Conservation (phyloP, 1,140 invertebrate genomes). For the Drosophila obscura region DNA sequence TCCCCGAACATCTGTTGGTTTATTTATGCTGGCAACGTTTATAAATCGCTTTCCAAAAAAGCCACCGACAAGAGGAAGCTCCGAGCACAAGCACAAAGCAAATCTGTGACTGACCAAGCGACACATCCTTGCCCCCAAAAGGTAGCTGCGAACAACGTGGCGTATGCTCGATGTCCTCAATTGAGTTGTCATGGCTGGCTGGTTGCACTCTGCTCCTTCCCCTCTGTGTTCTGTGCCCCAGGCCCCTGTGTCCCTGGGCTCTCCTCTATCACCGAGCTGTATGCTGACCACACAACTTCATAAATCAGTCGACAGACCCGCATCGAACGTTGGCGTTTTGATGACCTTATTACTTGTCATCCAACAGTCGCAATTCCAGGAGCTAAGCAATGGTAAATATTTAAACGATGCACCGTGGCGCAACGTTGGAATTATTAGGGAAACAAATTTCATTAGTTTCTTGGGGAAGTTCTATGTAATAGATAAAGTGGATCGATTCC, state of each 20-base stretch:
- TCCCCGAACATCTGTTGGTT: constrained; percentile 65
- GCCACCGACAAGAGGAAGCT: constrained; percentile 19
- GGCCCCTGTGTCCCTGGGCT: background rate
- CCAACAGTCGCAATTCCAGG: constrained; percentile 19
- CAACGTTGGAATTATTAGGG: too few species aligned
- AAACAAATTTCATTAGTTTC: too few species aligned
- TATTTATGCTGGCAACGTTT: constrained; percentile 82
- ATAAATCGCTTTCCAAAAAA: constrained; percentile 72
- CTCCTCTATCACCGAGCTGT: background rate
- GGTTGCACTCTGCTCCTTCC: constrained; percentile 10
- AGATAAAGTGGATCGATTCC: background rate
- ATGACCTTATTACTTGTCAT: constrained; percentile 75
- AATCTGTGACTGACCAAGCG: constrained; percentile 56
- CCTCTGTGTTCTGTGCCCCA: background rate
- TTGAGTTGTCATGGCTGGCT: constrained; percentile 66
- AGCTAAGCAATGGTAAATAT: constrained; percentile 63
- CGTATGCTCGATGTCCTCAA: constrained; percentile 74
- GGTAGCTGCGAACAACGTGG: constrained; percentile 56
- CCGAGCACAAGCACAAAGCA: constrained; percentile 20
- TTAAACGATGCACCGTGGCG: constrained; percentile 50
- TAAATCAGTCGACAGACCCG: constrained; percentile 71
- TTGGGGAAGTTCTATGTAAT: background rate
- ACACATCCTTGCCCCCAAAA: constrained; percentile 38
- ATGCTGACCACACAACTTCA: constrained; percentile 60
- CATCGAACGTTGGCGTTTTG: constrained; percentile 60